These are phyloP conservation scores for Dromococcyx pavoninus DNA, from an alignment of 2,797 vertebrate genomes.

Conservation along the genomic window DNA sequence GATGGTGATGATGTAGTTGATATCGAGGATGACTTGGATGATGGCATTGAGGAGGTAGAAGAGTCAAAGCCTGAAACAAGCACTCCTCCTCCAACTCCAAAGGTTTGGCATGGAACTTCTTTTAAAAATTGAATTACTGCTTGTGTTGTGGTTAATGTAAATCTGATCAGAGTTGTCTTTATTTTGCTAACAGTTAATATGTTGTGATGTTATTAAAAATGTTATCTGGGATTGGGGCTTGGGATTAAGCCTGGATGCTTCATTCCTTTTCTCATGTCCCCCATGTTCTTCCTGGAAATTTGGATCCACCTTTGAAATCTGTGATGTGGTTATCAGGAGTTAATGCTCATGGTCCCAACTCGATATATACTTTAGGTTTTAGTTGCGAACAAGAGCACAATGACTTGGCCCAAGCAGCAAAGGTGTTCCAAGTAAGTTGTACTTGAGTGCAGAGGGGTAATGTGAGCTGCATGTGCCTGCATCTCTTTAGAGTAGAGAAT, in stretches of 20 bases:
- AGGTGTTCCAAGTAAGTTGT: background rate
- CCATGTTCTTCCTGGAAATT: background rate
- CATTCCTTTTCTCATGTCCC: background rate
- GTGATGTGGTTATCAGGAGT: background rate
- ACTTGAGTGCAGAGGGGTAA: background rate
- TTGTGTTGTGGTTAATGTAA: background rate
- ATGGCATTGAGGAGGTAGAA: constrained; percentile 79
- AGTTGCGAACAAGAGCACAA: background rate
- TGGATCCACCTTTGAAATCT: background rate
- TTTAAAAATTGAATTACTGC: background rate
- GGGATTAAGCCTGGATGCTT: background rate
- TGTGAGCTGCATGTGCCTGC: background rate
- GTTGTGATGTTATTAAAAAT: background rate
- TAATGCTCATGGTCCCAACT: background rate
- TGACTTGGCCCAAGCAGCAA: background rate
- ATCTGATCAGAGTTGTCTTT: background rate
- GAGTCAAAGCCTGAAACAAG: constrained; percentile 72
- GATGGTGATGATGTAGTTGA: constrained; percentile 79
- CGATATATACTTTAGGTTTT: background rate
- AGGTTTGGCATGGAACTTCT: constrained; percentile 76
- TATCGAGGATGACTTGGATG: constrained; percentile 84
- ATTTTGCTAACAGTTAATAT: background rate
- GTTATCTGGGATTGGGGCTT: background rate
- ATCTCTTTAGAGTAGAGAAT: background rate
- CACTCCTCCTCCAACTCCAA: constrained; percentile 79